Conservation (phyloP, 2,888 invertebrate species). For the Metellina segmentata region DNA sequence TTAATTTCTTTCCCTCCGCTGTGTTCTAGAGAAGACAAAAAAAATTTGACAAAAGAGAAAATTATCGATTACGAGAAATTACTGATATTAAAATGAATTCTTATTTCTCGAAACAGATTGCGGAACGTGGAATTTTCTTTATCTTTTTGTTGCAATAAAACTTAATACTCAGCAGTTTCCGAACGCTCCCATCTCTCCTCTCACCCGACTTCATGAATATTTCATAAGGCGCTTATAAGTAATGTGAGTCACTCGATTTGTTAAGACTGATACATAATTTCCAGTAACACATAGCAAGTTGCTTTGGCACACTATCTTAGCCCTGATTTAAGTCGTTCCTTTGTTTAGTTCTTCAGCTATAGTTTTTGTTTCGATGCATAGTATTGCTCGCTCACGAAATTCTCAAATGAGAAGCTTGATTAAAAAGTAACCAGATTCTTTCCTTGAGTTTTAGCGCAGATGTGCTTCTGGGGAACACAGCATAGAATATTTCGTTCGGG, state of each 20-base stretch:
- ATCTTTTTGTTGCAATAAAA: constrained; percentile 46
- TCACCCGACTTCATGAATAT: constrained; percentile 36
- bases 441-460: background rate
- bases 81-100: constrained; percentile 53
- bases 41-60: constrained; percentile 27
- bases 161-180: constrained; percentile 46
- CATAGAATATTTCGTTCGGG: background rate
- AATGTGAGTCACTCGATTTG: constrained; percentile 40
- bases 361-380: background rate
- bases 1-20: constrained; percentile 41
- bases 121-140: background rate
- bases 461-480: background rate
- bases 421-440: constrained; percentile 1
- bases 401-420: constrained; percentile 16
- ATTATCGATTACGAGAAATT: constrained; percentile 27
- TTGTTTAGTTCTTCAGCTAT: background rate
- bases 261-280: constrained; percentile 36
- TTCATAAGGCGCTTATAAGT: constrained; percentile 43
- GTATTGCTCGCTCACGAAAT: background rate
- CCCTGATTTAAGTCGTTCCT: constrained; percentile 5
- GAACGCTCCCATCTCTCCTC: constrained; percentile 11
- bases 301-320: constrained; percentile 31
- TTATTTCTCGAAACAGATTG: constrained; percentile 42
- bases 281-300: constrained; percentile 23
- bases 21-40: background rate